Conservation (phyloP, 1,140 invertebrate genomes). For the Leucophenga varia region DNA sequence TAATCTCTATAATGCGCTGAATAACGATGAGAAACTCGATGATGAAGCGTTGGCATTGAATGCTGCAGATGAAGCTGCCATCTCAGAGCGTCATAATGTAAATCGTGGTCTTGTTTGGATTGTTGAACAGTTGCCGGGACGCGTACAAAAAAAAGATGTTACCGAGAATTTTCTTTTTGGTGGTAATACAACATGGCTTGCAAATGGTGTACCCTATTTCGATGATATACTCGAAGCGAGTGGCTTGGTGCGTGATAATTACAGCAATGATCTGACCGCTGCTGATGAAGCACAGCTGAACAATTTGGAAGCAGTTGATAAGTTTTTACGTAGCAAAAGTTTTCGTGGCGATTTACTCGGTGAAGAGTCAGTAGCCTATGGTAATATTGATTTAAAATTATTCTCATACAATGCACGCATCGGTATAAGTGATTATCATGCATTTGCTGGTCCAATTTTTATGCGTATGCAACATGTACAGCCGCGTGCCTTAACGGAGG, state of each 20-base stretch:
- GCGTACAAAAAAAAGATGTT: slow-evolving; percentile 67
- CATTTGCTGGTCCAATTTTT: slow-evolving; percentile 52
- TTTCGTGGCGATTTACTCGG: slow-evolving; percentile 52
- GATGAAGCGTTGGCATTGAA: slow-evolving; percentile 60
- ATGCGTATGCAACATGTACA: slow-evolving; percentile 42
- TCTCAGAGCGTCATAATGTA: slow-evolving; percentile 51
- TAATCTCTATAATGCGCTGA: slow-evolving; percentile 30
- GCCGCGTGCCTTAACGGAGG: slow-evolving; percentile 9
- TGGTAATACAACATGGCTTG: slow-evolving; percentile 72
- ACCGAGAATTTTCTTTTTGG: slow-evolving; percentile 64
- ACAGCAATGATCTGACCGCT: slow-evolving; percentile 59
- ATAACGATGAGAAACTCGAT: slow-evolving; percentile 40
- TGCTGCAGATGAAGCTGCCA: slow-evolving; percentile 42
- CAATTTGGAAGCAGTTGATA: slow-evolving; percentile 42
- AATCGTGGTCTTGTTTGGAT: slow-evolving; percentile 70
- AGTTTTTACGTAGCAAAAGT: slow-evolving; percentile 39
- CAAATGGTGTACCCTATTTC: slow-evolving; percentile 79
- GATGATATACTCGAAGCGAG: slow-evolving; percentile 58
- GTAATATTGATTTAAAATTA: slow-evolving; percentile 53
- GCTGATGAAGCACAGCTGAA: slow-evolving; percentile 41
- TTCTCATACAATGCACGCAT: slow-evolving; percentile 48
- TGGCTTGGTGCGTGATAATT: slow-evolving; percentile 55
- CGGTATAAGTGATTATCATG: slow-evolving; percentile 48
- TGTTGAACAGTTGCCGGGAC: slow-evolving; percentile 80
- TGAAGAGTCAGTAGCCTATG: slow-evolving; percentile 50